Conservation (phyloP, 2,797 vertebrate genomes). For the Anguilla marmorata region DNA sequence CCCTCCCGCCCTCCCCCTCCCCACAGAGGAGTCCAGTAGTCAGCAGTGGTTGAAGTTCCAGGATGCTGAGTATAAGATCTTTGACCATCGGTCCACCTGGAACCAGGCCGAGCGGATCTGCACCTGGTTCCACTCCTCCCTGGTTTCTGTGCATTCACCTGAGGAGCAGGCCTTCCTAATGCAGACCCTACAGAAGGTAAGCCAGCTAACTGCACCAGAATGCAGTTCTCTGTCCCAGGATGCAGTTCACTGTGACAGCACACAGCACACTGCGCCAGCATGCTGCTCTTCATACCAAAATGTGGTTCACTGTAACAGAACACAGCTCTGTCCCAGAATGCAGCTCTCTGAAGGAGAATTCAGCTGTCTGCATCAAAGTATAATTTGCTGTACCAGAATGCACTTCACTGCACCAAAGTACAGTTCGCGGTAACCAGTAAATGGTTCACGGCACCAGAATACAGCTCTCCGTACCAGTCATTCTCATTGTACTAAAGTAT, state of each 20-base stretch:
- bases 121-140: slow-evolving; percentile 84
- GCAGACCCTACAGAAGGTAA: slow-evolving; percentile 84
- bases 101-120: slow-evolving; percentile 92
- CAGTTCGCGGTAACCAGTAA: no score
- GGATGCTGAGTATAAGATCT: slow-evolving; percentile 92
- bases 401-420: no score
- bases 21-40: slow-evolving; percentile 64
- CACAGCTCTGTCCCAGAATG: no score
- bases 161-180: slow-evolving; percentile 85
- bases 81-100: slow-evolving; percentile 90
- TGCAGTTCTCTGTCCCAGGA: not conserved
- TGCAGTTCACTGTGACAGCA: no score
- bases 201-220: not conserved
- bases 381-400: no score
- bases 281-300: not conserved
- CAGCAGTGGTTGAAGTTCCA: slow-evolving; percentile 87
- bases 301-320: no score
- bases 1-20: not conserved
- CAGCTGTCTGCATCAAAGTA: no score
- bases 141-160: slow-evolving; percentile 83
- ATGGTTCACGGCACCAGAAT: no score
- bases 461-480: no score
- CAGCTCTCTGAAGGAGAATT: no score
- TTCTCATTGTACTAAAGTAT: no score
- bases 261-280: not conserved